Base-by-base conservation (phyloP, 2,797 vertebrate genomes). In the Phoebastria nigripes region DNA sequence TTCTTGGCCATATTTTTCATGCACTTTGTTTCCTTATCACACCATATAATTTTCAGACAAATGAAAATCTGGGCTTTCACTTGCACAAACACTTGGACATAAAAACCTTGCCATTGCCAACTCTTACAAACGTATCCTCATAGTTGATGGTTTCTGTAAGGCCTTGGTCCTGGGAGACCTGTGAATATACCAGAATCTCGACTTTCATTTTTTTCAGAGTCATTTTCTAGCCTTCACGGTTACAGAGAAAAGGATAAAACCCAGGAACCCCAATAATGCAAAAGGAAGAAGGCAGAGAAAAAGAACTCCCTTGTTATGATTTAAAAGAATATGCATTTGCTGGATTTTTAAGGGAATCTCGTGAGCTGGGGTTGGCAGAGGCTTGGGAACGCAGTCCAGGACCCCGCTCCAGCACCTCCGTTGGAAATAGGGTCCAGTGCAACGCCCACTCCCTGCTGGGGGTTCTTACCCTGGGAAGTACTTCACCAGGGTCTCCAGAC, bases 21-120 rank as follows among this genome's bases (percentile, higher is more conserved):
- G 79, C 72, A 14, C 46, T 92, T 86, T 4, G 69, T 82, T 93
- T 92, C 94, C 93, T 94, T 94, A 91, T 95, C 81, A 2, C 92
- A 94, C 88, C 71, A 13, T 83, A 61, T 93, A 67, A 82, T 94
- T 80, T 90, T 80, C 81, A 91, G 89, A 76, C 31, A 25, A 88
- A 79, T 78, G 78, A 78, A 93, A 93, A 94, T 78, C 92, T 96
- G 96, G 92, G 81, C 82, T 97, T 92, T 85, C 76, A 56, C 84
- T 92, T 24, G 52, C 89, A 90, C 86, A 89, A 94, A 91, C 83
- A 67, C 67, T 90, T 95, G 92, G 92, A 79, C 78, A 16, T 26
- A 74, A 85, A 91, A 92, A 52, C 26, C 65, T 83, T 33, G 7
- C 25, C 77, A 39, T 59, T 59, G 58, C 35, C 58, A 96, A 33